Evolutionary conservation across 2,797 vertebrate genomes (phyloP), one percentile per base, ranked within the genome.

Genomic region (Spondyliosoma cantharus): DNA sequence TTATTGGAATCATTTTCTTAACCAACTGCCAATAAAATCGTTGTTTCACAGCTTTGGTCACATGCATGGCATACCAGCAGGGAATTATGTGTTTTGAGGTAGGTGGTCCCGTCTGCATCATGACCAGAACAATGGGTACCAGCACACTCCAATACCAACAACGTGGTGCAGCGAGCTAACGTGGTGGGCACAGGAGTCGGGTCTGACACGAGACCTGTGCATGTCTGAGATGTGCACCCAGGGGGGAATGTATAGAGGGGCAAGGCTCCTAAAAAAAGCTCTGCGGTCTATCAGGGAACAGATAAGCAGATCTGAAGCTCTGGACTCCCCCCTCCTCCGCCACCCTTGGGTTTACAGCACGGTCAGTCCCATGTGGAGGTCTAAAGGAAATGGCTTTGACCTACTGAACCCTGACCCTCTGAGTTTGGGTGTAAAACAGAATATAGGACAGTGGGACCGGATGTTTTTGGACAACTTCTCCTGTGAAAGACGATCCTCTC

Each of bases 81-180:
- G 90, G 91, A 89, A 87, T 93, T 93, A 92, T 80, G 80, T 16
- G 79, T 76, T 53, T 79, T 80, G 58, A 82, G 24, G 89, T 94
- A 89, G 91, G 93, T 93, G 93, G 91, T 93, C 91, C 87, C 17
- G 91, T 90, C 90, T 90, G 85, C 85, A 86, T 86, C 82, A 77
- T 25, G 81, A 86, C 64, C 83, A 86, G 85, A 92, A 93, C 92
- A 94, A 93, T 88, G 76, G 86, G 89, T 89, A 74, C 90, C 90
- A 90, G 88, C 63, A 60, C 69, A 61, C 58, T 46, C 66, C 58
- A 8, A 86, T 58, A 86, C 80, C 84, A 82, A 78, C 60, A 66
- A 58, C 63, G 68, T 61, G 5, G 58, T 22, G 69, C 80, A 49
- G 79, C 20, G 19, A 58, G 65, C 49, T 37, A 11, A 17, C 80